phyloP scores from a whole-genome alignment of 1,140 invertebrate genomes.

The Laodelphax striatellus region DNA sequence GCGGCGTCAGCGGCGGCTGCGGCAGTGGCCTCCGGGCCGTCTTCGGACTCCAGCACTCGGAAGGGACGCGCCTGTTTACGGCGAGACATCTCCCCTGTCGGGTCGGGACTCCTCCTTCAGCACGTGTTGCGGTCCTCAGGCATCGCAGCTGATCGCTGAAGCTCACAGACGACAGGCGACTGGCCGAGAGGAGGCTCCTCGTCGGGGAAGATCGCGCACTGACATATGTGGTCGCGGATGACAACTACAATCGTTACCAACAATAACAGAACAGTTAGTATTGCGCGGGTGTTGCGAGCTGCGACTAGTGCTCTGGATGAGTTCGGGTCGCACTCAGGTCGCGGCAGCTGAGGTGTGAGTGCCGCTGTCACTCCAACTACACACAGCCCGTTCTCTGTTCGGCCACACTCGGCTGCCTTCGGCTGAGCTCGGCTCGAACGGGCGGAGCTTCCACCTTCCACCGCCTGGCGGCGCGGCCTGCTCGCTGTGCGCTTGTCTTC shows the following conservation, averaged over 20 bases:
- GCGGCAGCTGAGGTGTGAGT: background rate
- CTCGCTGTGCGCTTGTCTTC: background rate
- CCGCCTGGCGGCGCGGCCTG: slow-evolving; percentile 10
- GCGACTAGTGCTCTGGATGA: background rate
- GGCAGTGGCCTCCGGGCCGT: slow-evolving; percentile 10
- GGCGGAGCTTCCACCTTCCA: slow-evolving; percentile 7
- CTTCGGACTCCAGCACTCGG: slow-evolving; percentile 26
- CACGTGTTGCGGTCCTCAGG: background rate
- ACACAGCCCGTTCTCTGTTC: background rate
- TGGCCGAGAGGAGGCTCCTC: background rate
- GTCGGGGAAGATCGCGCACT: background rate
- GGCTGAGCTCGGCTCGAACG: background rate
- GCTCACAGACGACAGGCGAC: background rate
- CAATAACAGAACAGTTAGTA: background rate
- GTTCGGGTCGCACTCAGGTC: background rate
- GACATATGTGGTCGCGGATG: background rate
- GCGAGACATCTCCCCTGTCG: slow-evolving; percentile 36
- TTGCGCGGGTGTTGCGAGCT: background rate
- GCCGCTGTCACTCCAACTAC: background rate
- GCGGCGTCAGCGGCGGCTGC: background rate
- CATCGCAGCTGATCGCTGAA: background rate
- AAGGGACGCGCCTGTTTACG: slow-evolving; percentile 47
- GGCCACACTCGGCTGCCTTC: background rate
- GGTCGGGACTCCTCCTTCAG: background rate
- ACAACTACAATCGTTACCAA: background rate